These are phyloP conservation scores for Sebastes kiyomatsui DNA, from an alignment of 2,797 vertebrate genomes.

Conservation along the genomic window DNA sequence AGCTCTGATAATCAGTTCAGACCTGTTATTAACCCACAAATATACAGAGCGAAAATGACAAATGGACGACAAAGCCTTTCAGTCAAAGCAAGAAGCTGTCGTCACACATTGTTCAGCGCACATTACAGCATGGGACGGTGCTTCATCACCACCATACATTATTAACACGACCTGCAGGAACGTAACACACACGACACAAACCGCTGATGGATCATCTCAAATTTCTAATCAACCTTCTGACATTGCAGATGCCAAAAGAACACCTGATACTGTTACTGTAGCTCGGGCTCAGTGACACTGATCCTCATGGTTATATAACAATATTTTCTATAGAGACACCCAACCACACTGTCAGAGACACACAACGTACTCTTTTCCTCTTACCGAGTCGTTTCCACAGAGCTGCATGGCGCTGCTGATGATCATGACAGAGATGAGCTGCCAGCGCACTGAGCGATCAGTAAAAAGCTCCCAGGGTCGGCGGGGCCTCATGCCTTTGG, in stretches of 20 bases:
- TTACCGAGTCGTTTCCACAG: slow-evolving; percentile 90
- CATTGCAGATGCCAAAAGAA: neutral
- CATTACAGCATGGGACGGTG: neutral
- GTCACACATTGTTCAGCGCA: neutral
- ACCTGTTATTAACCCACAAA: neutral
- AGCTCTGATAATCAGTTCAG: neutral
- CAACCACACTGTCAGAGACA: neutral
- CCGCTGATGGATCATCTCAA: slow-evolving; percentile 51
- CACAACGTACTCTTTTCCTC: slow-evolving; percentile 29
- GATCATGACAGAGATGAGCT: slow-evolving; percentile 85
- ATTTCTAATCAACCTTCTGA: slow-evolving; percentile 51
- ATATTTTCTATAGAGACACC: neutral
- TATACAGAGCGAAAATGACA: neutral
- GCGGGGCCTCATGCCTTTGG: slow-evolving; percentile 71
- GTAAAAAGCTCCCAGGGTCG: slow-evolving; percentile 85
- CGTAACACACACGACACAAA: neutral
- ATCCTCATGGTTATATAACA: neutral
- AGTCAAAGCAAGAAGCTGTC: neutral
- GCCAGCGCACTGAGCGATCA: slow-evolving; percentile 84
- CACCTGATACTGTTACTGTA: slow-evolving; percentile 34
- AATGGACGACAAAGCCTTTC: neutral
- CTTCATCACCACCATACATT: slow-evolving; percentile 38
- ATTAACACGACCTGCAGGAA: slow-evolving; percentile 41
- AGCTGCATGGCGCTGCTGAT: slow-evolving; percentile 93
- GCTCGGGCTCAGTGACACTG: slow-evolving; percentile 22